Evolutionary conservation across 2,113 vertebrate species (phyloP).

Genomic region (Elachura formosa): DNA sequence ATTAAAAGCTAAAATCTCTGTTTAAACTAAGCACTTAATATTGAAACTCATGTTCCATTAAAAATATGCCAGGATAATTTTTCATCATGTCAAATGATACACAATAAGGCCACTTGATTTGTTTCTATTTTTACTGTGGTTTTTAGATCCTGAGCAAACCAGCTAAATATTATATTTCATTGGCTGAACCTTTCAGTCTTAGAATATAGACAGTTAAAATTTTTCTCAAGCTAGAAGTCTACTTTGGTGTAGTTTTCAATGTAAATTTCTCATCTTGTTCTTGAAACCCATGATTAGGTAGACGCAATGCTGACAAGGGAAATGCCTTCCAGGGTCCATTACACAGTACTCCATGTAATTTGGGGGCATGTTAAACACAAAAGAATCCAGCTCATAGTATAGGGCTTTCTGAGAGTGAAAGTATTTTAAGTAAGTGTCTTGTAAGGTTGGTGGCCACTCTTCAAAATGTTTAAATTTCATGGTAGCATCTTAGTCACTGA

Average conservation of each 20-base stretch:
- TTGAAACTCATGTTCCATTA: background rate
- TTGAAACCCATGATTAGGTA: rapidly evolving
- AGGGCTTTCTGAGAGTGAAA: background rate
- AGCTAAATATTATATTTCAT: background rate
- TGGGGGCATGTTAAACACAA: background rate
- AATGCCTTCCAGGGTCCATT: background rate
- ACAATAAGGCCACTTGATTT: background rate
- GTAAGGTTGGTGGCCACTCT: background rate
- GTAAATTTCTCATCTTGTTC: background rate
- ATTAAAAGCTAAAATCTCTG: background rate
- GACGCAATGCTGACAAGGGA: background rate
- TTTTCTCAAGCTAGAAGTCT: background rate
- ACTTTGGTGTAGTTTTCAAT: background rate
- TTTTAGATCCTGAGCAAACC: background rate
- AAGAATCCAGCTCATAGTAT: background rate
- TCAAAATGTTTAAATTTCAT: background rate
- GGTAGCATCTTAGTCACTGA: background rate
- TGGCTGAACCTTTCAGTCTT: background rate
- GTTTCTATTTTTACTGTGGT: background rate
- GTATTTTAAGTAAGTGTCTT: background rate
- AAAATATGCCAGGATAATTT: background rate
- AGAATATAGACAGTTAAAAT: background rate
- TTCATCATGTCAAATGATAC: background rate
- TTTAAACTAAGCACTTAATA: background rate
- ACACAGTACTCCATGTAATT: background rate